These are phyloP conservation scores for Platynereis dumerilii DNA, from an alignment of 2,888 invertebrate species.

Conservation along the genomic window DNA sequence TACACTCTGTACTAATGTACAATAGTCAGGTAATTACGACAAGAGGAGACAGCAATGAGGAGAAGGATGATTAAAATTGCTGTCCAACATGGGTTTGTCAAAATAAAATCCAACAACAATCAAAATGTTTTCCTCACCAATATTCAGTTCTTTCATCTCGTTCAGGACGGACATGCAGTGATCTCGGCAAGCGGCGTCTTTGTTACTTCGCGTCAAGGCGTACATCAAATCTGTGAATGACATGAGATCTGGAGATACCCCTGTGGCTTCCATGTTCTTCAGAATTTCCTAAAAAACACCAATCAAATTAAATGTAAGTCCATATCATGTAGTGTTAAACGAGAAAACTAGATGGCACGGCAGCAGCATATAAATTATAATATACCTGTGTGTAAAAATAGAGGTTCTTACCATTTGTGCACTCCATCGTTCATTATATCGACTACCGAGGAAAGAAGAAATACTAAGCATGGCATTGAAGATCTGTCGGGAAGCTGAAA, in stretches of 20 bases:
- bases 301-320: not conserved
- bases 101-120: too few relatives aligned
- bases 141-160: slow-evolving; percentile 73
- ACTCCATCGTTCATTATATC: too few relatives aligned
- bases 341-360: too few relatives aligned
- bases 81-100: too few relatives aligned
- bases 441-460: not conserved
- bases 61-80: too few relatives aligned
- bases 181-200: slow-evolving; percentile 60
- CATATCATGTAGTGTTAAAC: not conserved
- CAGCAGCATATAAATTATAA: too few relatives aligned
- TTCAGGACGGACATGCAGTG: slow-evolving; percentile 67
- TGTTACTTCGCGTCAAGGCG: slow-evolving; percentile 66
- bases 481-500: not conserved
- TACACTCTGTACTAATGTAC: too few relatives aligned
- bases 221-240: slow-evolving; percentile 74
- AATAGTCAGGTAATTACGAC: too few relatives aligned
- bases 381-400: too few relatives aligned
- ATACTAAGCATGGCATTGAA: slow-evolving; percentile 14
- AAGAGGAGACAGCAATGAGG: too few relatives aligned
- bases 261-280: slow-evolving; percentile 70
- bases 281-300: slow-evolving; percentile 64
- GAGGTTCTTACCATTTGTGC: too few relatives aligned
- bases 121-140: slow-evolving; percentile 57
- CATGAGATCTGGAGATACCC: slow-evolving; percentile 71